Base-by-base conservation (phyloP, 2,888 invertebrate genomes). In the Papilio protenor region DNA sequence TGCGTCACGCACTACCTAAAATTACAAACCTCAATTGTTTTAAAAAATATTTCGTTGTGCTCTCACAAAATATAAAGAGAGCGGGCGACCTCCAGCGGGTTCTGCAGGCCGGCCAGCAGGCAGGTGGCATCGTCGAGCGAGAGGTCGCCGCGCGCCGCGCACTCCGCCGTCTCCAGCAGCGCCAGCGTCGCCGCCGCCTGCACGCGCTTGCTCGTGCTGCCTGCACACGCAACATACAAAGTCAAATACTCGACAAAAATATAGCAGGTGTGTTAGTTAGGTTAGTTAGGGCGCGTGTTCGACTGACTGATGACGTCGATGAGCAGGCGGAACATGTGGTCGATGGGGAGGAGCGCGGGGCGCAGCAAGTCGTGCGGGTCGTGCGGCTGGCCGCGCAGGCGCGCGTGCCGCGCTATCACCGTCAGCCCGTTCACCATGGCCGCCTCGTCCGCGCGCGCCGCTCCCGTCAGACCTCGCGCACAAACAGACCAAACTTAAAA, bases 141-240 rank as follows among this genome's bases (percentile, higher is more conserved):
- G 71, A 92, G 84, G 0, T 97, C 96, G 23, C 92, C 95, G 0
- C 97, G 97, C 80, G 97, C 97, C 71, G 97, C 96, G 81, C 97
- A 96, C 69, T 94, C 94, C 5, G 98, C 97, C 8, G 98, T 96
- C 86, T 98, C 98, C 79, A 98, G 91, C 76, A 99, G 93, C n/a
- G 98, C 97, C 52, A 96, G 96, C 33, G 97, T 96, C 55, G 98
- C 97, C 85, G 97, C 96, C 11, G 97, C 96, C 89, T 98, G 98
- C 47, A 97, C 95, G 77, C 97, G 95, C 0, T 97, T 97, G 52
- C 93, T 93, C 21, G 96, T 96, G 69, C 91, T 95, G 84, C 95
- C 96, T 96, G 88, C 74, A 8, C 82, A 69, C 21, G 27, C 8
- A 11, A 69, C 33, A 71, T n/a, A 33, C 40, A 33, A 49, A 33